Conservation (phyloP, 2,888 invertebrate genomes). For the Nebria salina region DNA sequence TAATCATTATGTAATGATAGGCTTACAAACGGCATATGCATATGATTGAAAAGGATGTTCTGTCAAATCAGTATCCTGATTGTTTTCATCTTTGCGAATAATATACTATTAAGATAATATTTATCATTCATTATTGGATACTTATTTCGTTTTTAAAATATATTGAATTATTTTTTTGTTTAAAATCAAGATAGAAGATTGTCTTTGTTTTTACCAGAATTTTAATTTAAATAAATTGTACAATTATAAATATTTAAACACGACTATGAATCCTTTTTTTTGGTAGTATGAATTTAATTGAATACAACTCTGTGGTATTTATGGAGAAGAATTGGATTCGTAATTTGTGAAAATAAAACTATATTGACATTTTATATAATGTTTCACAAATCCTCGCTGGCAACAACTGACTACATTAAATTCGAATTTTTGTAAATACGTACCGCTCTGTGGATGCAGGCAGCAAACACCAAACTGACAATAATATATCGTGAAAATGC, state of each 20-base stretch:
- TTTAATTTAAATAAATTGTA: too few species aligned
- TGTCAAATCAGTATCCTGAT: not conserved
- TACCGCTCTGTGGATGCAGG: constrained; percentile 3
- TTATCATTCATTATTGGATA: too few species aligned
- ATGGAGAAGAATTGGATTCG: not conserved
- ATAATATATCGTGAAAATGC: constrained; percentile 41
- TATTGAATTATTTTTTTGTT: too few species aligned
- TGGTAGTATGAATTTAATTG: not conserved
- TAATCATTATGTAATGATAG: constrained; percentile 1
- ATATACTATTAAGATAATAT: not conserved
- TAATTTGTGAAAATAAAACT: not conserved
- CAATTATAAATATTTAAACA: too few species aligned
- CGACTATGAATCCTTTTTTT: too few species aligned
- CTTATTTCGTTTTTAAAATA: too few species aligned
- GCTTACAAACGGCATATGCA: not conserved
- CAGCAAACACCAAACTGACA: constrained; percentile 37
- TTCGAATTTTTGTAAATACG: constrained; percentile 44
- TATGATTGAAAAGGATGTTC: not conserved
- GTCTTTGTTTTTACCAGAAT: too few species aligned
- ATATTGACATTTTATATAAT: not conserved
- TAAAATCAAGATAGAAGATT: too few species aligned
- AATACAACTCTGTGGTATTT: not conserved
- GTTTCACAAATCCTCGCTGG: constrained; percentile 17
- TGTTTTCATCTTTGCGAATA: not conserved
- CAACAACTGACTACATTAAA: constrained; percentile 34